Percentiles rank a stretch among this genome's conserved stretches.
Evolutionary conservation across 2,888 invertebrate genomes (phyloP).

Genomic region (Marronus borbonicus): DNA sequence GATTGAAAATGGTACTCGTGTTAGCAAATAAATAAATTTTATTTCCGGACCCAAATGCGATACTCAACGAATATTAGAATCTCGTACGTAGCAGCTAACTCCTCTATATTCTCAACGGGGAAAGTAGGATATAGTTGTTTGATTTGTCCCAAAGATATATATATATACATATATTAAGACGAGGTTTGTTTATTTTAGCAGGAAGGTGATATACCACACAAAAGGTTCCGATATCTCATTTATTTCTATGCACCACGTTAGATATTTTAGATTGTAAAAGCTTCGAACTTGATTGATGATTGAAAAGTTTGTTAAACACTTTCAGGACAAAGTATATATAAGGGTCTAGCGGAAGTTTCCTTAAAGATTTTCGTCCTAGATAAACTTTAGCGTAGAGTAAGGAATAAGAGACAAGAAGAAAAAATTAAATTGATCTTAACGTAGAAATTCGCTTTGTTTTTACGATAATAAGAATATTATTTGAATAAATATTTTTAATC

Average conservation of each 20-base stretch:
- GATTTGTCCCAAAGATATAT: too few species aligned
- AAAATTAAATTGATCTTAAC: slow-evolving; percentile 18
- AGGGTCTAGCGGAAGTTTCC: slow-evolving; percentile 4
- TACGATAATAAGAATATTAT: not conserved
- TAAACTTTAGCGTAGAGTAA: slow-evolving; percentile 16
- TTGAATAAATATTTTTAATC: too few species aligned
- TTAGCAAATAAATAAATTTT: not conserved
- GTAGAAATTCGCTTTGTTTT: not conserved
- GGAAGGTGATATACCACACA: too few species aligned
- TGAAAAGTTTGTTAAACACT: slow-evolving; percentile 30
- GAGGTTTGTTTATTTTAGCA: too few species aligned
- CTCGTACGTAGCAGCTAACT: too few species aligned
- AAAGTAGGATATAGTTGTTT: too few species aligned
- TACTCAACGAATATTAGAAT: too few species aligned
- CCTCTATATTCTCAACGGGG: too few species aligned
- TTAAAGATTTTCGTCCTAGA: slow-evolving; percentile 27
- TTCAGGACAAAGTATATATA: not conserved
- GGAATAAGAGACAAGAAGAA: not conserved
- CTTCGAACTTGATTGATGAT: slow-evolving; percentile 30
- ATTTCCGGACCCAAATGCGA: not conserved
- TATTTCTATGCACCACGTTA: not conserved
- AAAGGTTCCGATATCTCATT: too few species aligned
- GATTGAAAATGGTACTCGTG: too few species aligned
- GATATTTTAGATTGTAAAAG: slow-evolving; percentile 1
- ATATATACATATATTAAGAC: too few species aligned